Percentiles rank a stretch among this genome's conserved stretches.
Evolutionary conservation across 2,797 vertebrate genomes (phyloP).

Genomic region (Atherinosoma microstoma): DNA sequence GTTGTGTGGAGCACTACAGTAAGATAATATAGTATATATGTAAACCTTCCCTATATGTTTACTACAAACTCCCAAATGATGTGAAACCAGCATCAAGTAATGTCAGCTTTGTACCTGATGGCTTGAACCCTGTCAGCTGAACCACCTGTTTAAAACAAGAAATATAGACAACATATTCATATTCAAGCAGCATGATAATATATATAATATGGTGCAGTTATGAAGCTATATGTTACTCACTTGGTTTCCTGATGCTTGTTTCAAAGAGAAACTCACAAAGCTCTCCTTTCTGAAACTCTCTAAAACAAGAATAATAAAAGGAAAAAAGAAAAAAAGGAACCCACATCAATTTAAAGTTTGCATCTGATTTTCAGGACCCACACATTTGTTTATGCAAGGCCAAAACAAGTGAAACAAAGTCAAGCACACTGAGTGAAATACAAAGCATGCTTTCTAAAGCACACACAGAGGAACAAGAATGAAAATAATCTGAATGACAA

Average conservation of each 20-base stretch:
- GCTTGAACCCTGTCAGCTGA: conserved; percentile 85
- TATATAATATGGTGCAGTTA: background rate
- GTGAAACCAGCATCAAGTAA: background rate
- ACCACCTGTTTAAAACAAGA: conserved; percentile 73
- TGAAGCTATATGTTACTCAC: conserved; percentile 54
- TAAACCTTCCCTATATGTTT: too few species aligned
- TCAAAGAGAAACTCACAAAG: conserved; percentile 80
- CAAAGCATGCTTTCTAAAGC: conserved; percentile 23
- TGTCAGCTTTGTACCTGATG: conserved; percentile 77
- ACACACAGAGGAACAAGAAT: conserved; percentile 11
- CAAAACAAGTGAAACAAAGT: conserved; percentile 22
- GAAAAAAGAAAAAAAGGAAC: background rate
- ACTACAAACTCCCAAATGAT: background rate
- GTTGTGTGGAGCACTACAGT: background rate
- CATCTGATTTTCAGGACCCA: conserved; percentile 13
- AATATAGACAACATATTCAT: conserved; percentile 6
- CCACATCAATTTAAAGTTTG: conserved; percentile 15
- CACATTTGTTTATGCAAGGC: conserved; percentile 40
- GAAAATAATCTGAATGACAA: conserved; percentile 29
- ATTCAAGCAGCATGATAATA: background rate
- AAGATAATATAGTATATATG: background rate
- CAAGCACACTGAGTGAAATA: conserved; percentile 3
- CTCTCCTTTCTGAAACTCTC: conserved; percentile 83
- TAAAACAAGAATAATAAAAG: conserved; percentile 53
- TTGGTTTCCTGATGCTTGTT: conserved; percentile 76